Evolutionary conservation across 2,113 vertebrate genomes (phyloP).

Genomic region (Ginglymostoma cirratum): DNA sequence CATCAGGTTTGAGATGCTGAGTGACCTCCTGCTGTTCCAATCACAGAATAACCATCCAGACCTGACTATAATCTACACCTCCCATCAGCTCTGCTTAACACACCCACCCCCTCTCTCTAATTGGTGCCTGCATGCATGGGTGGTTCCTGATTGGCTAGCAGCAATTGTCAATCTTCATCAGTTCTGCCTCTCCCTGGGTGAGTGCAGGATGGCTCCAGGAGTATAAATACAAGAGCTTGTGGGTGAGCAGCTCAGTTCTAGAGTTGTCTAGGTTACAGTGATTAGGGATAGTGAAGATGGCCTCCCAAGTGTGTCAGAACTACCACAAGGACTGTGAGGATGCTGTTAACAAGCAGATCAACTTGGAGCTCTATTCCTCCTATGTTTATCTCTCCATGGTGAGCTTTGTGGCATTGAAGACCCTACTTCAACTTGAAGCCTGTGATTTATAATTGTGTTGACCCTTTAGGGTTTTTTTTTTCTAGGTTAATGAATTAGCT

Average conservation of each 20-base stretch:
- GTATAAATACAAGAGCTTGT: not conserved
- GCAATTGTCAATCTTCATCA: not conserved
- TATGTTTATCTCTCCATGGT: too few species aligned
- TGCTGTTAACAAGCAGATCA: too few species aligned
- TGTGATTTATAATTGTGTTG: too few species aligned
- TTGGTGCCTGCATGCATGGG: not conserved
- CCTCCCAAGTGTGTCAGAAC: conserved; percentile 38
- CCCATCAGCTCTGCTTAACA: not conserved
- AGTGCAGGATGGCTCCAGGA: not conserved
- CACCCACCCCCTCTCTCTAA: too few species aligned
- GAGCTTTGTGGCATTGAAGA: too few species aligned
- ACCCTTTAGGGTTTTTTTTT: too few species aligned
- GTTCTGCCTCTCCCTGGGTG: not conserved
- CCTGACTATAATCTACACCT: not conserved
- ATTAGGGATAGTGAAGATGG: not conserved
- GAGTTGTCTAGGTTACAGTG: not conserved
- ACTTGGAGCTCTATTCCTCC: too few species aligned
- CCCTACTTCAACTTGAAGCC: too few species aligned
- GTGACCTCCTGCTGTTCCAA: too few species aligned
- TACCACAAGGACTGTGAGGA: too few species aligned
- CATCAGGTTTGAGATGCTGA: too few species aligned
- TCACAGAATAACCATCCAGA: not conserved
- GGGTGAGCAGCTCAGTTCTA: not conserved
- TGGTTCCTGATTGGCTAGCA: not conserved
- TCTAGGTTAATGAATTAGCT: too few species aligned